phyloP scores from a whole-genome alignment of 2,113 vertebrate species.

The Orthonyx spaldingii region DNA sequence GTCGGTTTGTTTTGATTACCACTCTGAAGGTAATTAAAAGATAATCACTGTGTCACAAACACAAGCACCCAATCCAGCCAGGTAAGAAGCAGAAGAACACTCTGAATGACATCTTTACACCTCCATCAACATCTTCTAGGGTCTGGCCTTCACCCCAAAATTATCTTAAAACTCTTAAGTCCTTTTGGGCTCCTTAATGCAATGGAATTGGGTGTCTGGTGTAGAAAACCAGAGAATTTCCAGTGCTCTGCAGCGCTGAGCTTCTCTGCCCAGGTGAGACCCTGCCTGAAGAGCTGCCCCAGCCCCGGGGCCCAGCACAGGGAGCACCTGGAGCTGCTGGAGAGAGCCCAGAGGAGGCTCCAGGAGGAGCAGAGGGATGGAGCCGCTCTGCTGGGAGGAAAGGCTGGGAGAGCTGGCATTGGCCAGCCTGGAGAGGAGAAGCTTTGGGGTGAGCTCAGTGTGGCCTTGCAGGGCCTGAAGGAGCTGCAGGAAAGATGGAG shows the following conservation, averaged over 20 bases:
- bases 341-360: neutral
- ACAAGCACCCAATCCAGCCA: neutral
- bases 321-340: neutral
- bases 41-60: constrained; percentile 47
- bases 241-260: neutral
- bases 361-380: neutral
- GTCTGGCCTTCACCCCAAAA: neutral
- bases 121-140: constrained; percentile 5
- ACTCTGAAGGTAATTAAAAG: constrained; percentile 50
- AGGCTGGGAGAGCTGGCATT: neutral
- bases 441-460: too few relatives aligned
- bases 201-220: neutral
- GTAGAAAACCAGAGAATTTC: neutral
- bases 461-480: neutral
- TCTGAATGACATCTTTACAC: neutral
- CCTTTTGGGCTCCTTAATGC: neutral
- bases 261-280: neutral
- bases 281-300: neutral
- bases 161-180: neutral
- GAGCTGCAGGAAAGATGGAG: too few relatives aligned
- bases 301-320: neutral
- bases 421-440: neutral
- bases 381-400: neutral
- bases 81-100: neutral
- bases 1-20: constrained; percentile 43